Percentiles rank a stretch among this genome's conserved stretches.
phyloP scores from a whole-genome alignment of 2,797 vertebrate species.

The Epinephelus malabaricus region DNA sequence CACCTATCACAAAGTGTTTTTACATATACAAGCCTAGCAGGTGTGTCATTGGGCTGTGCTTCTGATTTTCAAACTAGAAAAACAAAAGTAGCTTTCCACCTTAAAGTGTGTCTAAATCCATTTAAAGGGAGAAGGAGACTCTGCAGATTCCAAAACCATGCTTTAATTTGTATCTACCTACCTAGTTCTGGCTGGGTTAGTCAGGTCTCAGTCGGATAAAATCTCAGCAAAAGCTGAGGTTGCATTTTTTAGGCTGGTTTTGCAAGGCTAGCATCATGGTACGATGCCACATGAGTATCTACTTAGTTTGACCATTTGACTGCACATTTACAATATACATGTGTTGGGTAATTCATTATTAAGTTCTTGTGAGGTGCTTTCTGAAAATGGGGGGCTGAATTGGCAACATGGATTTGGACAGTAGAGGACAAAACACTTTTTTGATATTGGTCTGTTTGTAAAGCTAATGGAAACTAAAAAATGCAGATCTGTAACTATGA shows the following conservation, averaged over 20 bases:
- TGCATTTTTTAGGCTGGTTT: neutral
- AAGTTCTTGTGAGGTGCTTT: neutral
- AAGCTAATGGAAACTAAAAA: neutral
- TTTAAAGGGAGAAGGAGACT: neutral
- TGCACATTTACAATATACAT: neutral
- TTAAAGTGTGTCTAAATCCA: neutral
- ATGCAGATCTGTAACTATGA: too few species aligned
- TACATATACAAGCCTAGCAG: neutral
- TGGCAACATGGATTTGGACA: neutral
- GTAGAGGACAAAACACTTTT: neutral
- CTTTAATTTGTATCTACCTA: neutral
- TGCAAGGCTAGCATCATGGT: neutral
- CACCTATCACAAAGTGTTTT: neutral
- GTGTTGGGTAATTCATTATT: neutral
- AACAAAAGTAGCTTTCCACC: neutral
- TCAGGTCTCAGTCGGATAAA: neutral
- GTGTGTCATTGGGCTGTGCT: neutral
- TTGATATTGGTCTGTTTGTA: neutral
- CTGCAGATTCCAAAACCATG: neutral
- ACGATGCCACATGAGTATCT: neutral
- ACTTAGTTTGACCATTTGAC: neutral
- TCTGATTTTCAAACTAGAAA: neutral
- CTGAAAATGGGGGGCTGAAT: neutral
- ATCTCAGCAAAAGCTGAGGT: neutral
- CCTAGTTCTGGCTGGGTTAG: neutral